Evolutionary conservation across 2,797 vertebrate species (phyloP), one percentile per base, ranked within the genome.

Genomic region (Sus cebifrons): DNA sequence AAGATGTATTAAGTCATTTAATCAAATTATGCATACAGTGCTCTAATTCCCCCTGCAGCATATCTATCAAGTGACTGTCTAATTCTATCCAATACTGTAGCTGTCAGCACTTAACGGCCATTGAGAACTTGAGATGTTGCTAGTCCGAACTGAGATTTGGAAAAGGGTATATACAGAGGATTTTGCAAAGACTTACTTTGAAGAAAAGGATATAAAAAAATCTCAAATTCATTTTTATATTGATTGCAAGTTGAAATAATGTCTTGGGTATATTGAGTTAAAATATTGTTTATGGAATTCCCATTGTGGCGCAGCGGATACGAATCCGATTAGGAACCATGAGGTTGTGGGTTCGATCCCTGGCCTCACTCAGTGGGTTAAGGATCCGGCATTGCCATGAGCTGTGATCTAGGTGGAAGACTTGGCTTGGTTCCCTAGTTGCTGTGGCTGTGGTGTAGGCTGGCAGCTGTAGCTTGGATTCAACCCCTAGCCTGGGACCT

Each of bases 181-280:
- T 68, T 91, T 91, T 79, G 65, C 85, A 79, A 54, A 91, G 25
- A 81, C 21, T 83, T 70, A 64, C 23, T 90, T 78, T 64, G 29
- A 84, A 52, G 77, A 73, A 81, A 65, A 49, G 29, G 27, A 52
- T 44, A 54, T 73, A 54, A 89, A 65, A 49, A 49, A 49, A 40
- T 86, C 27, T 20, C 32, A 79, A 36, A 29, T 25, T 65, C 64
- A 40, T 85, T 95, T 89, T 91, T 91, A 32, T 84, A 44, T 68
- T 60, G 54, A 60, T 91, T 86, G 1, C 14, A 52, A 91, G 25
- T 71, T 75, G 25, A 92, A 86, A 88, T 81, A 56, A 36, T 83
- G 12, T 70, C 79, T 84, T 94, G 32, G 9, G 16, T 78, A 58
- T 88, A 78, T 40, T 79, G 58, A 79, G 23, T 91, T 94, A 74